phyloP scores from a whole-genome alignment of 2,113 vertebrate genomes.

The Zosterops pallidus region DNA sequence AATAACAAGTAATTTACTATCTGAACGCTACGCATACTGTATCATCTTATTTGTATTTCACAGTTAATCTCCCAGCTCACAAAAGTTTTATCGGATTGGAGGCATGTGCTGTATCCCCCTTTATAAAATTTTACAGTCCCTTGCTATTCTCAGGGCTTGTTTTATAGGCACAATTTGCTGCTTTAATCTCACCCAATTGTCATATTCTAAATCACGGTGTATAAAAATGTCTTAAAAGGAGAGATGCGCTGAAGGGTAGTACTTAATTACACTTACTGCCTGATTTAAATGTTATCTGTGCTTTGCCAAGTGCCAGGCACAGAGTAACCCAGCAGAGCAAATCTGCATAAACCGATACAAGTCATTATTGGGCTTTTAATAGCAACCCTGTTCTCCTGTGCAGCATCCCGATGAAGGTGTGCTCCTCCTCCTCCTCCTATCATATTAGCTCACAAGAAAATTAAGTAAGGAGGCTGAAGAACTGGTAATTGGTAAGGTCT shows the following conservation, averaged over 20 bases:
- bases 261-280: constrained; percentile 81
- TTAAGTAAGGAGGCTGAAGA: neutral
- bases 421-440: constrained; percentile 18
- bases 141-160: constrained; percentile 75
- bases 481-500: constrained; percentile 7
- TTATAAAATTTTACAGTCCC: constrained; percentile 79
- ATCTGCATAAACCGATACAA: constrained; percentile 74
- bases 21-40: constrained; percentile 51
- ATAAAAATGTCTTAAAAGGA: constrained; percentile 77
- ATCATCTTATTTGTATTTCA: constrained; percentile 76
- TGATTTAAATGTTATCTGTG: constrained; percentile 76
- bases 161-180: constrained; percentile 81
- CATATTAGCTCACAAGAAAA: neutral
- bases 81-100: constrained; percentile 77
- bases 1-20: constrained; percentile 65
- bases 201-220: constrained; percentile 78
- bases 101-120: constrained; percentile 73
- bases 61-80: constrained; percentile 76
- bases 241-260: constrained; percentile 72
- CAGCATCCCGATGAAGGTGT: constrained; percentile 29
- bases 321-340: constrained; percentile 54
- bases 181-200: constrained; percentile 80
- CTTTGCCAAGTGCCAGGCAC: constrained; percentile 62
- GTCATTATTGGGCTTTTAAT: constrained; percentile 67
- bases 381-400: constrained; percentile 11